phyloP scores from a whole-genome alignment of 2,888 invertebrate species.

The Drosophila mayaguana region DNA sequence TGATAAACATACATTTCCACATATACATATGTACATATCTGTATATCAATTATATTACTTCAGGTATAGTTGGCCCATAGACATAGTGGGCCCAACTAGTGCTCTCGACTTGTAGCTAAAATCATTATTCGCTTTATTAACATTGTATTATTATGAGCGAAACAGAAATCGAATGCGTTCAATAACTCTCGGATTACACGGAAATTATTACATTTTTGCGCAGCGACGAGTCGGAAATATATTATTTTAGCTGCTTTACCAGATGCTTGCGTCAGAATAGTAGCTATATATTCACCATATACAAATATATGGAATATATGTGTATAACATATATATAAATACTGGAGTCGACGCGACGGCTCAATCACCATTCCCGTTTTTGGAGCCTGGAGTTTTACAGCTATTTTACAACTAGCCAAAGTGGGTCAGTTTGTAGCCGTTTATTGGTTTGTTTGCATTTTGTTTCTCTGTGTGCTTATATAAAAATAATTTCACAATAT shows the following conservation, averaged over 20 bases:
- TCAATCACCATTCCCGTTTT: constrained; percentile 3
- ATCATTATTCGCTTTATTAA: constrained; percentile 23
- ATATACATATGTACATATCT: background rate
- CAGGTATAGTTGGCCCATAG: constrained; percentile 12
- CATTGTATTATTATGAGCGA: constrained; percentile 11
- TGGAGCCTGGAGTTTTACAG: constrained; percentile 43
- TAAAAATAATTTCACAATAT: constrained; percentile 67
- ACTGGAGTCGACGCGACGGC: constrained; percentile 16
- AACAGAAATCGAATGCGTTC: constrained; percentile 39
- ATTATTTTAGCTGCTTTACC: constrained; percentile 66
- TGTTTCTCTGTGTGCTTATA: constrained; percentile 46
- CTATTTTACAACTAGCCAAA: constrained; percentile 51
- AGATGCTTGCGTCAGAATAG: constrained; percentile 29
- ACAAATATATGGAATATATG: background rate
- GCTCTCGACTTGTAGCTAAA: constrained; percentile 3
- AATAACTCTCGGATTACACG: constrained; percentile 51
- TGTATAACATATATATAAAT: background rate
- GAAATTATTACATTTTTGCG: constrained; percentile 55
- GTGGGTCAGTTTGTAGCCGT: constrained; percentile 66
- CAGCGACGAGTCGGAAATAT: constrained; percentile 40
- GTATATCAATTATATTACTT: constrained; percentile 16
- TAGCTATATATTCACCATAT: constrained; percentile 2
- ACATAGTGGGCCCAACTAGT: constrained; percentile 24
- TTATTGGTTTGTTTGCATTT: constrained; percentile 56
- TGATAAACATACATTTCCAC: constrained; percentile 4